Evolutionary conservation across 1,140 invertebrate species (phyloP), one percentile per base, ranked within the genome.

Genomic region (Drosophila baimaii): DNA sequence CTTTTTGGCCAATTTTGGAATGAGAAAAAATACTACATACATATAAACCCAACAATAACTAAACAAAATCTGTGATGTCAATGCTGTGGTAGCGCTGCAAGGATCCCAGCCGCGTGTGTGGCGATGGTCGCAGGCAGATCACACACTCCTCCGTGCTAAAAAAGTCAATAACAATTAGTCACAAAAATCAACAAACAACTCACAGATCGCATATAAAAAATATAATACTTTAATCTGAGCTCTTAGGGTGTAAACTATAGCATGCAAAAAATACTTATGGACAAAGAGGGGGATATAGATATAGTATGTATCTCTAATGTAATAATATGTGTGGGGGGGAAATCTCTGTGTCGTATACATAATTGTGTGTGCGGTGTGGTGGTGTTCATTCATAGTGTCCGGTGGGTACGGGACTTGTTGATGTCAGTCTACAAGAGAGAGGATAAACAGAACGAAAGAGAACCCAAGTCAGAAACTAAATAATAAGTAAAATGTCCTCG

Each of bases 81-180:
- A 89, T 68, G 78, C 84, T 90, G 47, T 78, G 85, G 56, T 64
- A 85, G 5, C 83, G 85, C 54, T 89, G 79, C n/a, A 89, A 47
- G 10, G 90, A 81, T 10, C 72, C 78, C 55, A 76, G 33, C 3
- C 80, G 54, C 3, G 80, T 81, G 17, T 79, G 61, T 6, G 82
- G 76, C 46, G 86, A 74, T 33, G 90, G 86, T 3, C 81, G 65
- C 44, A 91, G 37, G 19, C 81, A 91, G 64, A 91, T 86, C 27
- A 91, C 72, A 57, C 88, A 91, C 62, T 91, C 90, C 71, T 91
- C 90, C 52, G 90, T 91, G 52, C 90, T 91, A 79, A 23, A 90
- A 86, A 68, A n/a, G n/a, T 73, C 49, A 39, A 51, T 49, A 17
- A 7, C n/a, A 39, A 62, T 59, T 43, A 55, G 31, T 51, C 10